phyloP scores from a whole-genome alignment of 2,113 vertebrate genomes.

The Gorsachius goisagi region DNA sequence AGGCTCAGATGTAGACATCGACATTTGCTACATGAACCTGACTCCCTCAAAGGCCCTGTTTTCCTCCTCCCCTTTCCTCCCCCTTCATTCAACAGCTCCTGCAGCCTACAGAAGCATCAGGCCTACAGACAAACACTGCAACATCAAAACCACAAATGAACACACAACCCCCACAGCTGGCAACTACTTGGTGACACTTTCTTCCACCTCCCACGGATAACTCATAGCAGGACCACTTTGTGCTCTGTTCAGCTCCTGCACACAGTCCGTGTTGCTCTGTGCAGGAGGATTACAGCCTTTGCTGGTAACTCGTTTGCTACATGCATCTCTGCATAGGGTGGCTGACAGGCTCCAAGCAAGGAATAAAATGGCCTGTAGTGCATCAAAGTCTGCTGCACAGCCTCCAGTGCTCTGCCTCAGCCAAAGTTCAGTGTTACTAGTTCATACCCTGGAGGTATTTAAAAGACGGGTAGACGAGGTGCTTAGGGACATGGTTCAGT shows the following conservation, averaged over 20 bases:
- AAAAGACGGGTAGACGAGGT: too few species aligned
- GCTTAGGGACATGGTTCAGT: too few species aligned
- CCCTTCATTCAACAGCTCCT: not conserved
- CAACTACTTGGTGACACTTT: not conserved
- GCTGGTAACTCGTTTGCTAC: not conserved
- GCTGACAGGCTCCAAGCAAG: not conserved
- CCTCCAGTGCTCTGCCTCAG: not conserved
- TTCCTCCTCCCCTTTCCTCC: not conserved
- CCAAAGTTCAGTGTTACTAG: not conserved
- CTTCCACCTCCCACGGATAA: not conserved
- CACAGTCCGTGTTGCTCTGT: not conserved
- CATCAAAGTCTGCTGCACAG: not conserved
- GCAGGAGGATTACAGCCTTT: not conserved
- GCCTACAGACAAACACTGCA: not conserved
- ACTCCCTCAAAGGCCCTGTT: not conserved
- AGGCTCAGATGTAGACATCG: not conserved
- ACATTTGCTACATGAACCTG: not conserved
- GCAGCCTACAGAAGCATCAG: not conserved
- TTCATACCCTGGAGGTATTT: not conserved
- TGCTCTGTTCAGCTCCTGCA: not conserved
- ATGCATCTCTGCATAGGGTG: accelerated
- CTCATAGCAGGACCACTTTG: not conserved
- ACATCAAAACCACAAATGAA: not conserved
- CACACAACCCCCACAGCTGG: not conserved
- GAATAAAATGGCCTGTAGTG: not conserved